phyloP scores from a whole-genome alignment of 1,140 invertebrate species.

The Muscidifurax raptorellus region DNA sequence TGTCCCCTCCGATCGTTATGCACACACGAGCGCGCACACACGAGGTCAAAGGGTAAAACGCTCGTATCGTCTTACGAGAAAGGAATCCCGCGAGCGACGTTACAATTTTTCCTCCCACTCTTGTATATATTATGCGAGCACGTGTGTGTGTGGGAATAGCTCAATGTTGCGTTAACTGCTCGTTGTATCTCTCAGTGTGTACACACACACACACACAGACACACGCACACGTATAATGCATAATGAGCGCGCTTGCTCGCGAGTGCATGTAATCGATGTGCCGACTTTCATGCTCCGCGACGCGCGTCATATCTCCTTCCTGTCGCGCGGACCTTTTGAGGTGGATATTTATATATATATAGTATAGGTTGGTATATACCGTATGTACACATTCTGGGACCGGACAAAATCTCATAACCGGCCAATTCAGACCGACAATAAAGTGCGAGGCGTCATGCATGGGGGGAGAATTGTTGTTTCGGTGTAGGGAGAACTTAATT shows the following conservation, averaged over 20 bases:
- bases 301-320: constrained; percentile 72
- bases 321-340: constrained; percentile 46
- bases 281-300: constrained; percentile 70
- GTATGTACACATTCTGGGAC: background rate
- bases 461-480: background rate
- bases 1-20: background rate
- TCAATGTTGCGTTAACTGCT: no score
- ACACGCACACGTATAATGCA: constrained; percentile 29
- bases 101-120: background rate
- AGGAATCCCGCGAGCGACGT: background rate
- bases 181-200: no score
- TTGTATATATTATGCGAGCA: background rate
- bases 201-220: background rate
- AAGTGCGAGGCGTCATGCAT: constrained; percentile 20
- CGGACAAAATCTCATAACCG: constrained; percentile 54
- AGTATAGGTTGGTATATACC: background rate
- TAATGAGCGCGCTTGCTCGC: constrained; percentile 43
- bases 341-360: background rate
- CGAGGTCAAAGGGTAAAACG: constrained; percentile 19
- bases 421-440: constrained; percentile 38
- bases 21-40: background rate
- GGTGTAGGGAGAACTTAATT: no score
- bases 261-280: constrained; percentile 64
- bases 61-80: constrained; percentile 3
- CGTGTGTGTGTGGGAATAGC: no score